Evolutionary conservation across 2,113 vertebrate genomes (phyloP).

Genomic region (Thamnaconus septentrionalis): DNA sequence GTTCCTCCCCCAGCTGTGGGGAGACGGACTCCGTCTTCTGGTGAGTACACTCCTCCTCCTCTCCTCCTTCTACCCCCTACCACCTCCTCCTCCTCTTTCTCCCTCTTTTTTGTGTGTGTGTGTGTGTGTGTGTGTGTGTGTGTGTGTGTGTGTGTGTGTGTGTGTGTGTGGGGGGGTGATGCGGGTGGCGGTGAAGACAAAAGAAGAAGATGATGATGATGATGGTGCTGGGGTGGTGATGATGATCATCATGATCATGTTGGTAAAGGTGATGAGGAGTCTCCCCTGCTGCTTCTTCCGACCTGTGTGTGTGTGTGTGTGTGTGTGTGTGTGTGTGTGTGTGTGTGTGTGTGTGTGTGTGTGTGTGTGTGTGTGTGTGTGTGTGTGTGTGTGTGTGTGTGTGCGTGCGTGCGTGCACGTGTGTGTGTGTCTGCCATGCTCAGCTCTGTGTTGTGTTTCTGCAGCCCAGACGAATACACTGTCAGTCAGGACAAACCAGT

Average conservation of each 20-base stretch:
- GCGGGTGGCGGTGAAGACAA: no score
- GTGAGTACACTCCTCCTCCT: slow-evolving; percentile 40
- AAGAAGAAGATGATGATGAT: no score
- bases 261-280: no score
- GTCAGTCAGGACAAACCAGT: slow-evolving; percentile 83
- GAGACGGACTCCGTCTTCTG: slow-evolving; percentile 34
- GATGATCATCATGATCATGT: no score
- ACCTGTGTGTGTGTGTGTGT: background rate
- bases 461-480: slow-evolving; percentile 44
- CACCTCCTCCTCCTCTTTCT: background rate
- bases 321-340: background rate
- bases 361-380: slow-evolving; percentile 1
- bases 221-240: no score
- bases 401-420: background rate
- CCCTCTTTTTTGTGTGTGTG: background rate
- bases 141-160: no score
- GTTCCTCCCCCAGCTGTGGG: slow-evolving; percentile 36
- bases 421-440: background rate
- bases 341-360: slow-evolving; percentile 4
- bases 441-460: background rate
- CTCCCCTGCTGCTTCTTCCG: no score
- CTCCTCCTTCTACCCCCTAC: background rate
- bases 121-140: background rate
- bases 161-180: no score
- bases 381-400: background rate